Evolutionary conservation across 2,888 invertebrate species (phyloP).

Genomic region (Zeuzera pyrina): DNA sequence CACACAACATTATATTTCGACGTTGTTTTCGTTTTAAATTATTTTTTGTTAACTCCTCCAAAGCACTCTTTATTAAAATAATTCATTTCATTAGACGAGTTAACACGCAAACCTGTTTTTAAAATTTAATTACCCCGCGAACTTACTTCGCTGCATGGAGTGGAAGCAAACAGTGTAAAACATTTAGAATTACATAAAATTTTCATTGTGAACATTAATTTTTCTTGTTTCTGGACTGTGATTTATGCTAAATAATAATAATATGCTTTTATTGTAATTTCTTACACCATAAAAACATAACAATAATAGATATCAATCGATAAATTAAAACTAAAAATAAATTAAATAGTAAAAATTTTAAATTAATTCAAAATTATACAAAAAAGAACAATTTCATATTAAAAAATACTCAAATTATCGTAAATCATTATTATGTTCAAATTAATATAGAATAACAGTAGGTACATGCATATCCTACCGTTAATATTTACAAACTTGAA

Average conservation of each 20-base stretch:
- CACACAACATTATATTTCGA: too few species aligned
- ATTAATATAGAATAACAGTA: too few species aligned
- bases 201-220: constrained; percentile 1
- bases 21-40: too few species aligned
- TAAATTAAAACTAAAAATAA: too few species aligned
- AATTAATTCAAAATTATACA: too few species aligned
- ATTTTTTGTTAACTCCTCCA: constrained; percentile 13
- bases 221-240: constrained; percentile 1
- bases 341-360: too few species aligned
- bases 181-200: constrained; percentile 19
- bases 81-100: constrained; percentile 53
- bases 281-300: not conserved
- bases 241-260: constrained; percentile 1
- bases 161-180: constrained; percentile 21
- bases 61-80: constrained; percentile 54
- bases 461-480: too few species aligned
- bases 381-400: too few species aligned
- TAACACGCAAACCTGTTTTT: constrained; percentile 49
- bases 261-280: constrained; percentile 1
- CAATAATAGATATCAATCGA: too few species aligned
- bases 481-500: too few species aligned
- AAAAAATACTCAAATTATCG: too few species aligned
- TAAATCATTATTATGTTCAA: too few species aligned
- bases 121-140: constrained; percentile 39
- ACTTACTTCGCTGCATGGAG: constrained; percentile 11